A percentile compares a stretch with the other conserved stretches of the same genome.
These are phyloP conservation scores for Carcharodon carcharias DNA, from an alignment of 2,797 vertebrate species.

Conservation along the genomic window DNA sequence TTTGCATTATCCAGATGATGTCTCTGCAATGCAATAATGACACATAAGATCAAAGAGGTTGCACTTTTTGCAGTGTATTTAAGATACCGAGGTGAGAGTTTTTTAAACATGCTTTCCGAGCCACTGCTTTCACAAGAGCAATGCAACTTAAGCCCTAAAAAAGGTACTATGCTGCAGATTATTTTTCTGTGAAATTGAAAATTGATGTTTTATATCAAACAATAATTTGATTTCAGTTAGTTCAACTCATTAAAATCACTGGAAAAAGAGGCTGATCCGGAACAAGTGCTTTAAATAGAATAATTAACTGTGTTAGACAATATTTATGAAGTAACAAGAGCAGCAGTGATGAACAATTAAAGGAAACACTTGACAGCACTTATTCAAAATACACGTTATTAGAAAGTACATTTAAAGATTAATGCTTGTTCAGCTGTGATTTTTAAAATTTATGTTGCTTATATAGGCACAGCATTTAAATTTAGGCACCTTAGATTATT, in stretches of 20 bases:
- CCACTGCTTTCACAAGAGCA: not conserved
- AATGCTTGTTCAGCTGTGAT: not conserved
- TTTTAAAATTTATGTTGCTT: not conserved
- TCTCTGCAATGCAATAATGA: not conserved
- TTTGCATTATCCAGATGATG: not conserved
- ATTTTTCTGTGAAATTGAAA: not conserved
- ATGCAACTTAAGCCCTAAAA: not conserved
- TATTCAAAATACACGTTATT: not conserved
- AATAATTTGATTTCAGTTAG: slow-evolving; percentile 27
- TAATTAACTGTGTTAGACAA: not conserved
- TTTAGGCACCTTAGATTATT: not conserved
- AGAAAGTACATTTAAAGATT: not conserved
- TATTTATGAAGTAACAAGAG: not conserved
- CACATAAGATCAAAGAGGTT: not conserved
- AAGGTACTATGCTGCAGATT: not conserved
- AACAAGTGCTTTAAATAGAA: not conserved
- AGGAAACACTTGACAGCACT: slow-evolving; percentile 5
- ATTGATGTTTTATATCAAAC: slow-evolving; percentile 2
- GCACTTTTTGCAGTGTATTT: not conserved
- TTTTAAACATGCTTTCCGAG: not conserved
- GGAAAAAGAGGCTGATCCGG: not conserved
- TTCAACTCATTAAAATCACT: not conserved
- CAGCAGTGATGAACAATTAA: not conserved
- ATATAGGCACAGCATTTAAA: not conserved
- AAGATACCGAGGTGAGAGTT: not conserved